Conservation (phyloP, 2,797 vertebrate species). For the Meda fulgida region DNA sequence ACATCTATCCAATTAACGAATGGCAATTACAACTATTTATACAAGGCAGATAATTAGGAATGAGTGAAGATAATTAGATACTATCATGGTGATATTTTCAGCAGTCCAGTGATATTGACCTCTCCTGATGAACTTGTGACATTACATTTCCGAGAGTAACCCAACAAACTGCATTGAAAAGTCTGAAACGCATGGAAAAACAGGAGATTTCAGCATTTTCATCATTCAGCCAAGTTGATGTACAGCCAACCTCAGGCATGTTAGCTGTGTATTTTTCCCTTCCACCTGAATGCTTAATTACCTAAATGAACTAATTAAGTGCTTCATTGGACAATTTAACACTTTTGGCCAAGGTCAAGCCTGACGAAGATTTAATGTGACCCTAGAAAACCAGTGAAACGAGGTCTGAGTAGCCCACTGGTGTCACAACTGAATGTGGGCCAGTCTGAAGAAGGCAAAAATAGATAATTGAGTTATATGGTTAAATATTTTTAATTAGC, state of each 20-base stretch:
- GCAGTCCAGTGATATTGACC: constrained; percentile 18
- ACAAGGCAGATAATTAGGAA: constrained; percentile 32
- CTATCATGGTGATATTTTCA: constrained; percentile 29
- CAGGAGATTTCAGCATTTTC: constrained; percentile 67
- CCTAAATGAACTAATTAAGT: constrained; percentile 82
- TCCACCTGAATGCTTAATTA: constrained; percentile 82
- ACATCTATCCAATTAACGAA: constrained; percentile 33
- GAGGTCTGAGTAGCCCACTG: constrained; percentile 58
- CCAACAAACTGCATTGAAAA: not conserved
- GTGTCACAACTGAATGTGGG: constrained; percentile 52
- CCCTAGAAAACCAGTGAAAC: constrained; percentile 69
- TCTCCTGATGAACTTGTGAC: constrained; percentile 34
- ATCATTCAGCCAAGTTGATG: constrained; percentile 67
- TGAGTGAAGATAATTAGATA: constrained; percentile 35
- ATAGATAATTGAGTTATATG: constrained; percentile 8
- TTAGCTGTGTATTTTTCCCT: constrained; percentile 67
- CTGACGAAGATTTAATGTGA: constrained; percentile 80
- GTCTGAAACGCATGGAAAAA: constrained; percentile 34
- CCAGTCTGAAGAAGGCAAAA: constrained; percentile 39
- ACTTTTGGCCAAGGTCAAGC: constrained; percentile 78
- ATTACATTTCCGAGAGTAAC: constrained; percentile 16
- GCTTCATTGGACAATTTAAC: constrained; percentile 78
- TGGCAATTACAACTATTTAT: constrained; percentile 28
- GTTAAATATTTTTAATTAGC: constrained; percentile 12
- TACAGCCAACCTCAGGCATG: constrained; percentile 71